These are phyloP conservation scores for Danaus melanippus DNA, from an alignment of 1,140 invertebrate genomes.

Conservation along the genomic window DNA sequence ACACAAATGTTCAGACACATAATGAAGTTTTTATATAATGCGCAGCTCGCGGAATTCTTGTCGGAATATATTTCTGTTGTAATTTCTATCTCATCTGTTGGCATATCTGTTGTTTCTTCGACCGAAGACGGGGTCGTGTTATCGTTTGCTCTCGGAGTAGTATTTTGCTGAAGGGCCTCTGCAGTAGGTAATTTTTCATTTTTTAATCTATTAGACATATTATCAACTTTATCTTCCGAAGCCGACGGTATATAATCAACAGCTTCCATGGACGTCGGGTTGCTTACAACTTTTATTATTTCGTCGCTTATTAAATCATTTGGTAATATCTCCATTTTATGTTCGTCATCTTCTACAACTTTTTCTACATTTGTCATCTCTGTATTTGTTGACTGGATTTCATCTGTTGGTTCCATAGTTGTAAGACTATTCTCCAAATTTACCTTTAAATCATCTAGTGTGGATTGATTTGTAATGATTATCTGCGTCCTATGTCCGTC, in stretches of 20 bases:
- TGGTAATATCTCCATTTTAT: background rate
- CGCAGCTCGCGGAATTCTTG: slow-evolving; percentile 12
- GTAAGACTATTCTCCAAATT: too few species aligned
- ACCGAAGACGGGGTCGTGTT: background rate
- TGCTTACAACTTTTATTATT: background rate
- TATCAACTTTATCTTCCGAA: slow-evolving; percentile 21
- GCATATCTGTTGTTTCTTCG: slow-evolving; percentile 16
- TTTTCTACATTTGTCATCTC: too few species aligned
- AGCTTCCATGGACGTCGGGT: slow-evolving; percentile 3
- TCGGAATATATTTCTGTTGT: slow-evolving; percentile 14
- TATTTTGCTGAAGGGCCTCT: slow-evolving; percentile 49
- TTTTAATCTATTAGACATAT: slow-evolving; percentile 20
- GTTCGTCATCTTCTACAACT: background rate
- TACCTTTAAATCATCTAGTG: too few species aligned
- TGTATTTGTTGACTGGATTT: background rate
- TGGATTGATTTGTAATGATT: background rate
- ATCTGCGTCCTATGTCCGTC: slow-evolving; percentile 17
- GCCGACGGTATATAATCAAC: slow-evolving; percentile 10
- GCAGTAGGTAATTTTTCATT: slow-evolving; percentile 45
- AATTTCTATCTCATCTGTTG: slow-evolving; percentile 12
- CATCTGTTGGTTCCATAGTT: too few species aligned
- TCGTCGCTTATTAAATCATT: background rate
- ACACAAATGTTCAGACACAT: background rate
- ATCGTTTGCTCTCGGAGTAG: slow-evolving; percentile 17
- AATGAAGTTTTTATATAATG: slow-evolving; percentile 8